Evolutionary conservation across 2,113 vertebrate species (phyloP).

Genomic region (Tinamus guttatus): DNA sequence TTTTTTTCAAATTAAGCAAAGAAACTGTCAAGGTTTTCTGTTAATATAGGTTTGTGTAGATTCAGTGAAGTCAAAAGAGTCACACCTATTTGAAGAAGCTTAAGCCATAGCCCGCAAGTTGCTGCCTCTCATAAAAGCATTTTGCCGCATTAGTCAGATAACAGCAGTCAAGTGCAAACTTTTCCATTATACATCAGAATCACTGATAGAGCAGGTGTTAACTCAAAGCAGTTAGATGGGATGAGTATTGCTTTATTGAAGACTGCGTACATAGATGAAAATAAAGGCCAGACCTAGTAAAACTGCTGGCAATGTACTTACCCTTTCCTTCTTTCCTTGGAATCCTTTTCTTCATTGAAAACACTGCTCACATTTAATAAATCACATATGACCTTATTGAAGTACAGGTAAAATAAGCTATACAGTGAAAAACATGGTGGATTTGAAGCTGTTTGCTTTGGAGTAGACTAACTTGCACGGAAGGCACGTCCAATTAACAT

Average conservation of each 20-base stretch:
- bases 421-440: not conserved
- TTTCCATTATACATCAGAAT: not conserved
- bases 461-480: not conserved
- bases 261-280: not conserved
- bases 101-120: accelerated
- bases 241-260: accelerated
- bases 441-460: not conserved
- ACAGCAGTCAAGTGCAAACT: not conserved
- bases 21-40: not conserved
- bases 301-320: not conserved
- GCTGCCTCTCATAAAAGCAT: not conserved
- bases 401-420: not conserved
- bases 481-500: not conserved
- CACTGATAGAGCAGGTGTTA: not conserved
- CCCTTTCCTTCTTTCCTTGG: not conserved
- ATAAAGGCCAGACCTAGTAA: not conserved
- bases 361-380: not conserved
- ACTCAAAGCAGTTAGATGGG: not conserved
- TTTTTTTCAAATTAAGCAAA: not conserved
- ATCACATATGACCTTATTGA: not conserved
- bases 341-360: not conserved
- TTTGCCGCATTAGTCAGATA: not conserved
- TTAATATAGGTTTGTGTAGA: not conserved
- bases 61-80: not conserved
- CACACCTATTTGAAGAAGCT: not conserved